Conservation (phyloP, 2,797 vertebrate genomes). For the Mormyrus hasselquistii region DNA sequence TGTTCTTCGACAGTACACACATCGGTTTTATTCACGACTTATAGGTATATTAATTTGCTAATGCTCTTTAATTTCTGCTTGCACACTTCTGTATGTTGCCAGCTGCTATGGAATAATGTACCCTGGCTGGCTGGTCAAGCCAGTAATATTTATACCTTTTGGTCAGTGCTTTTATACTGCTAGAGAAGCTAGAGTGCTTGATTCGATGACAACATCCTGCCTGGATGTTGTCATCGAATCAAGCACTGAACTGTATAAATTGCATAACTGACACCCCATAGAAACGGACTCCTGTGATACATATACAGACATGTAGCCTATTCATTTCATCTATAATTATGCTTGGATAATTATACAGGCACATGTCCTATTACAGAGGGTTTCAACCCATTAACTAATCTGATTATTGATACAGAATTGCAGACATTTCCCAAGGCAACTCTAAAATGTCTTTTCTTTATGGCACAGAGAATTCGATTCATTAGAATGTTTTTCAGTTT, state of each 20-base stretch:
- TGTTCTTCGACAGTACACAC: neutral
- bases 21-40: neutral
- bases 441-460: neutral
- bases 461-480: neutral
- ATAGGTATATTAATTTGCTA: neutral
- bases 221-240: neutral
- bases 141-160: neutral
- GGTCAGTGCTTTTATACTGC: neutral
- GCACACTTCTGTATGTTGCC: neutral
- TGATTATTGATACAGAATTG: conserved; percentile 4
- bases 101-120: neutral
- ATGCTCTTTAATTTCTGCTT: neutral
- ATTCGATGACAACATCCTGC: too few species aligned
- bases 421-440: neutral
- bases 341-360: conserved; percentile 3
- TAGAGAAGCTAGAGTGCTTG: neutral
- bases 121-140: neutral
- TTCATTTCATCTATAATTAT: conserved; percentile 3
- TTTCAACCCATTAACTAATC: conserved; percentile 4
- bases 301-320: neutral
- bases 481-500: conserved; percentile 4
- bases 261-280: neutral
- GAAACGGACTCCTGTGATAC: neutral
- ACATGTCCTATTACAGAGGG: neutral
- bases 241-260: neutral